These are phyloP conservation scores for Diabrotica balteata DNA, from an alignment of 2,888 invertebrate species.

Conservation along the genomic window DNA sequence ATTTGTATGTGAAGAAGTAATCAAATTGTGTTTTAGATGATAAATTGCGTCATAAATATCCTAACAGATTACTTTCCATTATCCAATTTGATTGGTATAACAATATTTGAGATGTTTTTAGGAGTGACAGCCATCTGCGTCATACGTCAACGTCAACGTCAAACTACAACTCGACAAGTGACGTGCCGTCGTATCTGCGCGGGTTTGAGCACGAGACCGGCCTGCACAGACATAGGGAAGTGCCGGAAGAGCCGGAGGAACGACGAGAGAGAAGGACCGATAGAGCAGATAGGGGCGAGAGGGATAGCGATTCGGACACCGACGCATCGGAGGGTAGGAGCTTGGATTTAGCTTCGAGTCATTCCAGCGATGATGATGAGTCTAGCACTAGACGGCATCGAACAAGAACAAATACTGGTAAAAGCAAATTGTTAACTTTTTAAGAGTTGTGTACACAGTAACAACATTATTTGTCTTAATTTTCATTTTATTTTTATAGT, in stretches of 20 bases:
- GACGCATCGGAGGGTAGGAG: constrained; percentile 80
- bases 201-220: constrained; percentile 70
- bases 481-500: too few relatives aligned
- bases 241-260: constrained; percentile 54
- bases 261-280: constrained; percentile 48
- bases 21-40: too few relatives aligned
- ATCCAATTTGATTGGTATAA: background rate
- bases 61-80: background rate
- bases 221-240: constrained; percentile 65
- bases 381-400: constrained; percentile 62
- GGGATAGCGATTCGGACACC: constrained; percentile 77
- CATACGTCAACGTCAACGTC: constrained; percentile 87
- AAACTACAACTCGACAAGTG: constrained; percentile 84
- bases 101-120: constrained; percentile 39
- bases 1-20: too few relatives aligned
- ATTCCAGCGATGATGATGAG: constrained; percentile 91
- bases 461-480: too few relatives aligned
- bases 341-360: constrained; percentile 92
- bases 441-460: too few relatives aligned
- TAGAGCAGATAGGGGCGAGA: constrained; percentile 20
- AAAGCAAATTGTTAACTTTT: background rate
- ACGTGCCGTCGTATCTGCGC: constrained; percentile 75
- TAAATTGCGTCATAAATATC: too few relatives aligned
- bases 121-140: constrained; percentile 82
- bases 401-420: constrained; percentile 18